A percentile compares a stretch with the other conserved stretches of the same genome.
These are phyloP conservation scores for Uloborus diversus DNA, from an alignment of 1,140 invertebrate species.

Conservation along the genomic window DNA sequence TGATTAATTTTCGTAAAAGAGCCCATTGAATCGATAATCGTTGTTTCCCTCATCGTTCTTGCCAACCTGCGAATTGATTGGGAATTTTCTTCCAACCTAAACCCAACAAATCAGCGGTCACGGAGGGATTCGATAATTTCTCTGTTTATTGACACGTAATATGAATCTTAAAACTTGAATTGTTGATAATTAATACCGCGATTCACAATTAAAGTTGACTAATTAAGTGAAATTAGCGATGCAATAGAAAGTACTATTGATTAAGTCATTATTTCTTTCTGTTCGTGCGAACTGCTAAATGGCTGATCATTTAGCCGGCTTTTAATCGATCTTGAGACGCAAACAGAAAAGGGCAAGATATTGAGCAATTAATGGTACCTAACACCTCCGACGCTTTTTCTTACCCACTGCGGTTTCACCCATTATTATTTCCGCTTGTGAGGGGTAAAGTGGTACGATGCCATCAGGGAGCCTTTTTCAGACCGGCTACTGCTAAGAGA, in stretches of 20 bases:
- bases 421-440: conserved; percentile 15
- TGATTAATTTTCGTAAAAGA: conserved; percentile 52
- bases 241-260: conserved; percentile 56
- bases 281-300: conserved; percentile 46
- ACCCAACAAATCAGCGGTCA: conserved; percentile 46
- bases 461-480: too few species aligned
- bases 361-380: conserved; percentile 54
- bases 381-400: conserved; percentile 48
- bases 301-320: conserved; percentile 50
- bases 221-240: conserved; percentile 56
- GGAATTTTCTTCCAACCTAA: background rate
- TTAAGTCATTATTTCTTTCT: conserved; percentile 57
- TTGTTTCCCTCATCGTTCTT: conserved; percentile 51
- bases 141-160: conserved; percentile 56
- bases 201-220: conserved; percentile 56
- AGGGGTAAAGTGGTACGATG: conserved; percentile 9
- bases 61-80: conserved; percentile 34
- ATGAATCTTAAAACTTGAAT: conserved; percentile 56
- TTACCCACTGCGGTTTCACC: conserved; percentile 23
- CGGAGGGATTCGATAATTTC: conserved; percentile 52
- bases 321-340: conserved; percentile 54
- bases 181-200: conserved; percentile 56
- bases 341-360: conserved; percentile 51
- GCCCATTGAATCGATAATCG: conserved; percentile 47
- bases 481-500: too few species aligned